Base-by-base conservation (phyloP, 1,140 invertebrate species). In the Pogonomyrmex californicus region DNA sequence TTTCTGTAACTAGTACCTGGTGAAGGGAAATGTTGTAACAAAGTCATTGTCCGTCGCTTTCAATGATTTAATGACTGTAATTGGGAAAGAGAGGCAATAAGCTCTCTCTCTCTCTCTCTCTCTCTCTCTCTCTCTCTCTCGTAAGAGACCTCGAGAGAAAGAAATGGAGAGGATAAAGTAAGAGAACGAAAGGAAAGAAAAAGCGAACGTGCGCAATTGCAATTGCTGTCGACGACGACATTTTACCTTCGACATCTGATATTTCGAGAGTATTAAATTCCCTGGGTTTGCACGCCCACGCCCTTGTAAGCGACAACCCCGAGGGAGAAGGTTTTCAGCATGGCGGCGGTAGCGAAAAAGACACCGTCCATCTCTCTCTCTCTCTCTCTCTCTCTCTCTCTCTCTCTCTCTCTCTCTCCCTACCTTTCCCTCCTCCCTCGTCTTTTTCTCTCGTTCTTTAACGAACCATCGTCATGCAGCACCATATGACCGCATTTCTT, bases 161-260 rank as follows among this genome's bases (percentile, higher is more conserved):
- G 30, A 38, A 44, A 5, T 23, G 12, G 44, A 12, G 33, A 44
- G 4, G 30, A 73, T 30, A 4, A 85, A 38, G 14, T 38, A 30
- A n/a, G n/a, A 54, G 33, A 36, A 49, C 5, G 41, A 65, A 54
- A 10, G 12, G n/a, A 71, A 77, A 63, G 85, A 82, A 47, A 14
- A 73, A 56, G 47, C n/a, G 51, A 44, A 47, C 5, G 56, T 30
- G 51, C 41, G 60, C 71, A 49, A 73, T 23, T 68, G 58, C 85
- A 79, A 73, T 54, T 65, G 79, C 86, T 47, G 49, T 56, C 56
- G 71, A 76, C 76, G 76, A 63, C 82, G 88, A 93, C 90, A 93
- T 93, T 91, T 92, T 93, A 92, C 90, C 93, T 90, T 91, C 89
- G 90, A 92, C 91, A 88, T 93, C 93, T 93, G 92, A 93, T 92